Base-by-base conservation (phyloP, 1,140 invertebrate genomes). In the Drosophila mojavensis region DNA sequence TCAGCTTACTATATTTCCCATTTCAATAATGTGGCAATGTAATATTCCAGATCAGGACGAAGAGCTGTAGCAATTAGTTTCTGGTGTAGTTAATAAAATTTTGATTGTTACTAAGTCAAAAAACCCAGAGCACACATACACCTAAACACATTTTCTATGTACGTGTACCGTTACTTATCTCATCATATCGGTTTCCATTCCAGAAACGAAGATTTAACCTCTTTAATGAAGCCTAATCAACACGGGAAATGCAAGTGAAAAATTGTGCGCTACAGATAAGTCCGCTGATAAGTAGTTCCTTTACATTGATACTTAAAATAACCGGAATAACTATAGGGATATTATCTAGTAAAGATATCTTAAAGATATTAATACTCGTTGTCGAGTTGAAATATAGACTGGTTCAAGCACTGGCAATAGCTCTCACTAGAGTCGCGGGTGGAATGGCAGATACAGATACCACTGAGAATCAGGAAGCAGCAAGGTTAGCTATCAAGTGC, bases 261-360 rank as follows among this genome's bases (percentile, higher is more conserved):
- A 78, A 30, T 51, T 20, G 39, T 43, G 63, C 55, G 30, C 20
- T 48, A 54, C 30, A 64, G 53, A 64, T 67, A 26, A 69, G 59
- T 61, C 67, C 77, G 69, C 67, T 71, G 39, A 81, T 67, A 84
- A 75, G 80, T 88, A 88, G 85, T 88, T 88, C 84, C 84, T 89
- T 78, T 33, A 73, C 39, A 51, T 15, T 75, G 33, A 63, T 60
- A 71, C 58, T 74, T 58, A 64, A 64, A 59, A 41, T 79, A 76
- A 67, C 58, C 43, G 41, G 61, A 53, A 48, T 67, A 58, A 55
- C 50, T 55, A 41, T 73, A 68, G 33, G 11, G 61, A 58, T 66
- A 81, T 30, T 36, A 33, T 28, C 28, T 11, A 76, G 9, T 26
- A 15, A 36, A 39, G 28, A 54, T 50, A 51, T 65, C n/a, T 58